Percentiles rank a stretch among this genome's conserved stretches.
These are phyloP conservation scores for Pheosia gnoma DNA, from an alignment of 2,888 invertebrate species.

Conservation along the genomic window DNA sequence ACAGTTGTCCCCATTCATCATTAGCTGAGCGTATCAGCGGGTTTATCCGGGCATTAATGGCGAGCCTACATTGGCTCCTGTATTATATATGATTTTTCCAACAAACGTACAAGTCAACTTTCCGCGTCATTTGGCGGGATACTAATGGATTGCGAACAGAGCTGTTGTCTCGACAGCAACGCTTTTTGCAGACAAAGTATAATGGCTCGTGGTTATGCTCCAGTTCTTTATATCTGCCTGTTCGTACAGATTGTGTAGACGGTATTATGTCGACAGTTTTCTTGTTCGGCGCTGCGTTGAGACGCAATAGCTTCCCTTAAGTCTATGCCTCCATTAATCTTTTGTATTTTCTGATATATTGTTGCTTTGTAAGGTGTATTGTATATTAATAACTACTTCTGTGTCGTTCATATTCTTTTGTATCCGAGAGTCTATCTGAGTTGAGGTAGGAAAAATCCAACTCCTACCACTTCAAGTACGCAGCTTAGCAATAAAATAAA, in stretches of 20 bases:
- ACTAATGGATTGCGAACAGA: slow-evolving; percentile 78
- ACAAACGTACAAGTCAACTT: slow-evolving; percentile 60
- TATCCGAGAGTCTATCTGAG: too few species aligned
- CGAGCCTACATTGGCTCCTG: slow-evolving; percentile 34
- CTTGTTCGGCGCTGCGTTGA: slow-evolving; percentile 3
- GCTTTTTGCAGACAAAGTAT: slow-evolving; percentile 63
- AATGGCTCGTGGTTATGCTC: slow-evolving; percentile 50
- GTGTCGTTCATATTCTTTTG: too few species aligned
- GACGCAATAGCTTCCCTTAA: slow-evolving; percentile 9
- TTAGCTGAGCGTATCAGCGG: slow-evolving; percentile 16
- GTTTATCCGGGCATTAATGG: slow-evolving; percentile 55
- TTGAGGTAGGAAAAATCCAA: too few species aligned
- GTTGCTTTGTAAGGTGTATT: slow-evolving; percentile 6
- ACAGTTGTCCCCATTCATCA: slow-evolving; percentile 57
- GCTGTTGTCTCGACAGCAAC: slow-evolving; percentile 65
- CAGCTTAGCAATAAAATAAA: not conserved
- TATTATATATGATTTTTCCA: slow-evolving; percentile 55
- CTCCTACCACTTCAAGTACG: too few species aligned
- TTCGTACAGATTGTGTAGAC: slow-evolving; percentile 24
- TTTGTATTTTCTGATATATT: slow-evolving; percentile 19
- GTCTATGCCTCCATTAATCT: slow-evolving; percentile 22
- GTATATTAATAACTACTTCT: not conserved
- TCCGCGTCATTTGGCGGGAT: slow-evolving; percentile 74
- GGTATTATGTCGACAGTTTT: slow-evolving; percentile 15
- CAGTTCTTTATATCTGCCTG: slow-evolving; percentile 43